phyloP scores from a whole-genome alignment of 1,140 invertebrate species.

The Palaemon carinicauda region DNA sequence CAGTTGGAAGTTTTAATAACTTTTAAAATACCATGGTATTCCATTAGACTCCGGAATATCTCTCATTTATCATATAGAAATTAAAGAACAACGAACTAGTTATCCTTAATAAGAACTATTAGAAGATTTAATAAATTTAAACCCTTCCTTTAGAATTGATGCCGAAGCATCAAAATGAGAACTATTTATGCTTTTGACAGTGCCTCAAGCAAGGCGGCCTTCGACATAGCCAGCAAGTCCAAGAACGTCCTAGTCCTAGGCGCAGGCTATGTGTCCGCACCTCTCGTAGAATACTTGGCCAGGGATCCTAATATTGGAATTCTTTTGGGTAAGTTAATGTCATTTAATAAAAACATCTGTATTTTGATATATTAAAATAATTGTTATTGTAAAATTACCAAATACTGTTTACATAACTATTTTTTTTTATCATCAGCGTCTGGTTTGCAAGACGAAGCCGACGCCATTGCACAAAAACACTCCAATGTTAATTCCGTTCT shows the following conservation, averaged over 20 bases:
- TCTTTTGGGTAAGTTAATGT: constrained; percentile 70
- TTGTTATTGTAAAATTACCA: not conserved
- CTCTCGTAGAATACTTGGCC: constrained; percentile 92
- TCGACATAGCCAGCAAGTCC: constrained; percentile 28
- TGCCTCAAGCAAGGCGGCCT: constrained; percentile 56
- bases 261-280: constrained; percentile 92
- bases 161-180: not conserved
- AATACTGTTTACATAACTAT: not conserved
- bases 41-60: too few species aligned
- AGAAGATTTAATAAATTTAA: too few species aligned
- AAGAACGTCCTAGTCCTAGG: constrained; percentile 86
- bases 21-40: too few species aligned
- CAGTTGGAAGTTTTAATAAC: too few species aligned
- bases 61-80: too few species aligned
- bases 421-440: constrained; percentile 71
- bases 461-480: constrained; percentile 79
- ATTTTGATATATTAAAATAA: not conserved
- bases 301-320: constrained; percentile 81
- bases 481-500: constrained; percentile 82
- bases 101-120: too few species aligned
- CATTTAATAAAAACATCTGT: not conserved
- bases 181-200: constrained; percentile 18
- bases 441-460: constrained; percentile 87
- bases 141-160: not conserved
- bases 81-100: too few species aligned